These are phyloP conservation scores for Cercopithecus diana DNA, from an alignment of 2,797 vertebrate species.

Conservation along the genomic window DNA sequence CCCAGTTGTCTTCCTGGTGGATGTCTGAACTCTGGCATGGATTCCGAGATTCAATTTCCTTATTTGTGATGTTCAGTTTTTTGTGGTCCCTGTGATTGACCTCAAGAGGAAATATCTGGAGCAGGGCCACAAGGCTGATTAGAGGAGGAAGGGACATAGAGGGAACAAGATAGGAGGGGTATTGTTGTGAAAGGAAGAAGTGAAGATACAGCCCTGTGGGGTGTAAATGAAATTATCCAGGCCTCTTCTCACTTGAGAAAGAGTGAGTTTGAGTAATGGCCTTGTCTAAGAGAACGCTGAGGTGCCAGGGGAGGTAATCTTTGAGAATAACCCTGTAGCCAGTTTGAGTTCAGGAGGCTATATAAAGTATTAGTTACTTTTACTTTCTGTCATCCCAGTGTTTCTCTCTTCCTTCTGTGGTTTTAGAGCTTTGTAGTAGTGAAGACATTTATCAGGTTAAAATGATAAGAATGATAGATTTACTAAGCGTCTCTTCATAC, in stretches of 20 bases:
- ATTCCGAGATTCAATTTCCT: conserved; percentile 58
- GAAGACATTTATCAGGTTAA: background rate
- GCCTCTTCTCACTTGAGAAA: background rate
- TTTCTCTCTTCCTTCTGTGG: background rate
- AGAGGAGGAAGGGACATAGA: conserved; percentile 28
- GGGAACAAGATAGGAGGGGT: background rate
- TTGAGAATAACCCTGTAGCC: background rate
- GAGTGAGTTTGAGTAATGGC: background rate
- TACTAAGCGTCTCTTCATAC: background rate
- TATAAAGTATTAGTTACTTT: background rate
- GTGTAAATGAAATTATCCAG: background rate
- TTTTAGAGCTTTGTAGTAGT: background rate
- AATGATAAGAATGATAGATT: background rate
- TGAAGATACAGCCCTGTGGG: background rate
- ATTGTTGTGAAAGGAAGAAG: conserved; percentile 10
- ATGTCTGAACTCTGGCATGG: background rate
- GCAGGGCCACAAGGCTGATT: conserved; percentile 44
- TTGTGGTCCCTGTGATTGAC: conserved; percentile 50
- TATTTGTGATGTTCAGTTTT: conserved; percentile 54
- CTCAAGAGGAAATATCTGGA: conserved; percentile 70
- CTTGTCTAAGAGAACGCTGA: background rate
- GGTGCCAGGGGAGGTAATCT: background rate
- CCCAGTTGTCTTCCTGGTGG: conserved; percentile 26
- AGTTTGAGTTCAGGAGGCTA: background rate
- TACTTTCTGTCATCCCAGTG: background rate